Evolutionary conservation across 2,113 vertebrate species (phyloP), one percentile per base, ranked within the genome.

Genomic region (Cynoglossus semilaevis): DNA sequence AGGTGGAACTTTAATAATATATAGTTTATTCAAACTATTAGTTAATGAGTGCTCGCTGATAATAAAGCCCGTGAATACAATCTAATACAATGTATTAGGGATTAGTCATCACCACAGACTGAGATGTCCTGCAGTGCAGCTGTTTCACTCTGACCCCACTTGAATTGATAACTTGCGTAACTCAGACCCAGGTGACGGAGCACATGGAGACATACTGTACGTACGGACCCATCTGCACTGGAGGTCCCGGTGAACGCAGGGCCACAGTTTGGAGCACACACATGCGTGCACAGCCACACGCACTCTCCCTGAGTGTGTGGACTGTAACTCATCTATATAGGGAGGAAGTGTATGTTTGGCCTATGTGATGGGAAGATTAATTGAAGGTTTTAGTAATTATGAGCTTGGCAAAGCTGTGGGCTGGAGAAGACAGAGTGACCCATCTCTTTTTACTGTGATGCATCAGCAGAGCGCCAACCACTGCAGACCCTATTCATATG

Each of bases 291-390:
- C 34, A 51, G 16, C 51, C 56, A 44, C 51, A 63, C 45, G 51
- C 49, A 56, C 72, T 69, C 70, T 70, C 63, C 76, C 67, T 69
- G 66, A 77, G 65, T 62, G 68, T 36, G 68, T 51, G 77, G 50
- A 59, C 62, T 75, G 70, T 84, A 83, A 87, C 59, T 86, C 76
- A 85, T 85, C 78, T 82, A 79, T 84, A 80, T 61, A 74, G 76
- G 63, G 74, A 80, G 72, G 77, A 81, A 80, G 76, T 86, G 73
- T 86, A 83, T 81, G 85, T 88, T 85, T 84, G 85, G 80, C 77
- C 80, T 78, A 64, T 86, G 85, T 87, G 87, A 88, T 88, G 82
- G 79, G 84, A 90, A 89, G 89, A 91, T 90, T 89, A 90, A 91
- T 90, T 88, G 79, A 77, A 66, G 83, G 72, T 88, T 90, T 90